A percentile compares a stretch with the other conserved stretches of the same genome.
Evolutionary conservation across 2,888 invertebrate genomes (phyloP).

Genomic region (Eristalis arbustorum): DNA sequence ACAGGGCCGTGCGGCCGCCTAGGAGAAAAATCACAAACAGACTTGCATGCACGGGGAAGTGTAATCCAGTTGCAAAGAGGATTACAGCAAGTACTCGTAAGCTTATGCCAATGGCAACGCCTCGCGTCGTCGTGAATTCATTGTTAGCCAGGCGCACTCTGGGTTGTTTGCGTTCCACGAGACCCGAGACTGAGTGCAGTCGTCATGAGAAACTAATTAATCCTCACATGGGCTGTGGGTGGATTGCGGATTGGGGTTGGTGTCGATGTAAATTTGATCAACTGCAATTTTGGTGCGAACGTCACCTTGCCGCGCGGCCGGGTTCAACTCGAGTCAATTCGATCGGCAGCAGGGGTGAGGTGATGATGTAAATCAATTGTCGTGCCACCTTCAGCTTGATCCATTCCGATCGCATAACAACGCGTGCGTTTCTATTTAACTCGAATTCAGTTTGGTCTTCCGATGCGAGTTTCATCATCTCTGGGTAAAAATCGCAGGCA

Average conservation of each 20-base stretch:
- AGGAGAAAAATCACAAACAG: neutral
- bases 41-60: neutral
- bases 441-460: neutral
- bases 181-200: neutral
- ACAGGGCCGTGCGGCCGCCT: too few species aligned
- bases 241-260: neutral
- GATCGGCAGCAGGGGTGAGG: too few species aligned
- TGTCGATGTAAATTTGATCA: too few species aligned
- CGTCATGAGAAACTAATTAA: neutral
- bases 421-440: neutral
- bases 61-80: neutral
- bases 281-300: too few species aligned
- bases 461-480: too few species aligned
- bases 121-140: neutral
- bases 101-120: neutral
- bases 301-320: neutral
- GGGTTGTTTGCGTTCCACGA: neutral
- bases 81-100: neutral
- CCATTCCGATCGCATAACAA: neutral
- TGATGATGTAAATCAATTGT: neutral
- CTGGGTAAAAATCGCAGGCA: too few species aligned
- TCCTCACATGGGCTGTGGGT: neutral
- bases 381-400: neutral
- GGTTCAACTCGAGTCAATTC: neutral
- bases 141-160: neutral